phyloP scores from a whole-genome alignment of 1,140 invertebrate genomes.

The Lordiphosa mommai region DNA sequence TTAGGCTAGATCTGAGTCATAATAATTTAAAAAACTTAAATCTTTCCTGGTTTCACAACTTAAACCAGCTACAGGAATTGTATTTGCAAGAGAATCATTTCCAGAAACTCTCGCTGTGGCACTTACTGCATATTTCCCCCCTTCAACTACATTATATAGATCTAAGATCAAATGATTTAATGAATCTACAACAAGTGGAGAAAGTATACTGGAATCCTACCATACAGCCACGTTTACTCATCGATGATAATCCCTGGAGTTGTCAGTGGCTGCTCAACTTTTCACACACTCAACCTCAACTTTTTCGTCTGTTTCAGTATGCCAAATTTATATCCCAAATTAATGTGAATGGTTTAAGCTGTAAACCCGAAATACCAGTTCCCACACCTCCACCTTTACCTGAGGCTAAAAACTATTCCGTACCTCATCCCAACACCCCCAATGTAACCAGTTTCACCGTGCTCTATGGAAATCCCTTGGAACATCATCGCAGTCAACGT shows the following conservation, averaged over 20 bases:
- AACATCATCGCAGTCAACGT: slow-evolving; percentile 60
- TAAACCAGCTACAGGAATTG: slow-evolving; percentile 30
- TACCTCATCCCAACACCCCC: slow-evolving; percentile 16
- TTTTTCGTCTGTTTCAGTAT: slow-evolving; percentile 66
- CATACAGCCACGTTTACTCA: slow-evolving; percentile 39
- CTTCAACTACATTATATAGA: slow-evolving; percentile 22
- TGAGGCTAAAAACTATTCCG: not conserved
- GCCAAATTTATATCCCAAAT: slow-evolving; percentile 72
- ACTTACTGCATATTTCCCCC: slow-evolving; percentile 30
- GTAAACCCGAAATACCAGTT: slow-evolving; percentile 30
- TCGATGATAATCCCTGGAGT: slow-evolving; percentile 72
- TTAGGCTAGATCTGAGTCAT: slow-evolving; percentile 51
- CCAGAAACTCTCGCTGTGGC: slow-evolving; percentile 21
- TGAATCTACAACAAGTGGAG: slow-evolving; percentile 17
- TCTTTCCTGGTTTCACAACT: slow-evolving; percentile 38
- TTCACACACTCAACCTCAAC: slow-evolving; percentile 52
- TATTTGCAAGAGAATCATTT: slow-evolving; percentile 44
- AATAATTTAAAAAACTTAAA: slow-evolving; percentile 46
- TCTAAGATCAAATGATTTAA: slow-evolving; percentile 44
- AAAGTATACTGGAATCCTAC: slow-evolving; percentile 2
- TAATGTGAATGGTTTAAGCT: slow-evolving; percentile 72
- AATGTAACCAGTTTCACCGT: slow-evolving; percentile 66
- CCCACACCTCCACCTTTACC: not conserved
- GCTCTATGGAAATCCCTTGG: slow-evolving; percentile 59
- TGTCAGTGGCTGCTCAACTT: slow-evolving; percentile 71